A percentile compares a stretch with the other conserved stretches of the same genome.
phyloP scores from a whole-genome alignment of 2,797 vertebrate species.

The Helarctos malayanus region DNA sequence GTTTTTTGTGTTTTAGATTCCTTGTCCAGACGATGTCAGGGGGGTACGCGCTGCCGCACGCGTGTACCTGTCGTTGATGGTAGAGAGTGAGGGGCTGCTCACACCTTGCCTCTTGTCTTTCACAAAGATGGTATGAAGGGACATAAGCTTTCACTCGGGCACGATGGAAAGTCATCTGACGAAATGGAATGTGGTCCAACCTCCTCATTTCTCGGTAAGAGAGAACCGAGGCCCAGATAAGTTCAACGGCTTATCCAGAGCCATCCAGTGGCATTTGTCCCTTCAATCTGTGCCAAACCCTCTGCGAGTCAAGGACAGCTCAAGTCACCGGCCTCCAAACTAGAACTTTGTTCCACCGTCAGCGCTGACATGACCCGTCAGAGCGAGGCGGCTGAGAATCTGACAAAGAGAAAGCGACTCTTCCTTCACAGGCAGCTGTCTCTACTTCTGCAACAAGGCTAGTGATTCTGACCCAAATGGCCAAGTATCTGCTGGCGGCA shows the following conservation, averaged over 20 bases:
- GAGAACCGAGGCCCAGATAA: background rate
- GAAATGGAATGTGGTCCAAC: background rate
- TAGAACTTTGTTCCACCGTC: background rate
- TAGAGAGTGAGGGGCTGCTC: background rate
- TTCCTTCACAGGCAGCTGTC: background rate
- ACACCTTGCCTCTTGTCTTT: background rate
- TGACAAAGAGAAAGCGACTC: background rate
- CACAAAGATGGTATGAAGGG: background rate
- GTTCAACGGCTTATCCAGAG: background rate
- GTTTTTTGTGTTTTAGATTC: background rate
- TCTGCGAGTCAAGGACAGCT: background rate
- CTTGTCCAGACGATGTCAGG: background rate
- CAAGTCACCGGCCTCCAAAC: background rate
- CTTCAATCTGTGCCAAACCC: background rate
- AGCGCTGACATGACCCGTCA: background rate
- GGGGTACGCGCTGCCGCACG: accelerated
- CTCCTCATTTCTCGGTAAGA: background rate
- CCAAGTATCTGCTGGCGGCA: background rate
- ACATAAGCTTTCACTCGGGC: background rate
- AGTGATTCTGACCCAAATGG: background rate
- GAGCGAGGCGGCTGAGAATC: background rate
- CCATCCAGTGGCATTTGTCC: background rate
- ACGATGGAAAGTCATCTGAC: background rate
- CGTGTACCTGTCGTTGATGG: background rate
- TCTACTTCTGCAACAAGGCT: constrained; percentile 7